A percentile compares a stretch with the other conserved stretches of the same genome.
Conservation (phyloP, 2,888 invertebrate species). For the Rotaria magnacalcarata region DNA sequence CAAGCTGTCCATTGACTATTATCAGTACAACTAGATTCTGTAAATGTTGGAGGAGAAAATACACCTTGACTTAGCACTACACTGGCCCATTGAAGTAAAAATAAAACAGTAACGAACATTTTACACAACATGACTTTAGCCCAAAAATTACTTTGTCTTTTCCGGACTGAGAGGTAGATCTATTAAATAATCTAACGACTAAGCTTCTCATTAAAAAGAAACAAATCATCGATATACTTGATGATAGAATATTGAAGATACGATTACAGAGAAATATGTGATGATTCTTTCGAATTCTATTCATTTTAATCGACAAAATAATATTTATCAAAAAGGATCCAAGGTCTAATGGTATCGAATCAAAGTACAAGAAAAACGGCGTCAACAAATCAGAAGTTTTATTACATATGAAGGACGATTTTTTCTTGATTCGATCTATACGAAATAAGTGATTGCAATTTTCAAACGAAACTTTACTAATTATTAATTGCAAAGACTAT, state of each 20-base stretch:
- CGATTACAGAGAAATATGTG: not conserved
- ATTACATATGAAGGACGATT: not conserved
- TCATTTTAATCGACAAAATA: not conserved
- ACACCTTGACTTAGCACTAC: not conserved
- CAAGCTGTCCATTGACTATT: conserved; percentile 2
- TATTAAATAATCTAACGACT: not conserved
- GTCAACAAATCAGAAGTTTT: not conserved
- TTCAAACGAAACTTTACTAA: too few species aligned
- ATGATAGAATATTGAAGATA: not conserved
- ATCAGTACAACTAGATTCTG: not conserved
- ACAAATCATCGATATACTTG: not conserved
- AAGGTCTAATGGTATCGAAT: too few species aligned
- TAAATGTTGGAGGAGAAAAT: not conserved
- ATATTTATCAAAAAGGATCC: conserved; percentile 10
- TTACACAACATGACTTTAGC: not conserved
- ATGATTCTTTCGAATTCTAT: not conserved
- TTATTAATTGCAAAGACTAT: too few species aligned
- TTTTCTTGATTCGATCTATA: too few species aligned
- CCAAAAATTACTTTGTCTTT: not conserved
- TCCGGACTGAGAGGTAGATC: not conserved
- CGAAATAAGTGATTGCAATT: too few species aligned
- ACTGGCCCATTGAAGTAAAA: not conserved
- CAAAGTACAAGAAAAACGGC: not conserved
- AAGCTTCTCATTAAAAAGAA: not conserved
- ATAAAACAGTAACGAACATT: not conserved